These are phyloP conservation scores for Drosophila silvestris DNA, from an alignment of 2,888 invertebrate species.

Conservation along the genomic window DNA sequence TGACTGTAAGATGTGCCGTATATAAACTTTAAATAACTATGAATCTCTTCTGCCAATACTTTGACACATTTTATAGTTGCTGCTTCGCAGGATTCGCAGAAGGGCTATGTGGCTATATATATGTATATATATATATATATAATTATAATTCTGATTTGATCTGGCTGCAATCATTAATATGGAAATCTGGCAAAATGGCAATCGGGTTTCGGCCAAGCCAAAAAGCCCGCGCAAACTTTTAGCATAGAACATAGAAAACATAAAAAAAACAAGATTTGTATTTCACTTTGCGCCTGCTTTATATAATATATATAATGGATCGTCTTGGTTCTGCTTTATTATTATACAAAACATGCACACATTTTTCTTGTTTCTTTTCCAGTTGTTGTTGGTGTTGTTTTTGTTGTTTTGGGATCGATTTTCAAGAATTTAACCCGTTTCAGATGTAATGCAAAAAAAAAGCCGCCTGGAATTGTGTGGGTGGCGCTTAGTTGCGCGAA, in stretches of 20 bases:
- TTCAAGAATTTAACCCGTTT: slow-evolving; percentile 50
- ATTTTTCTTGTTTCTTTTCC: slow-evolving; percentile 17
- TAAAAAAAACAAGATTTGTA: slow-evolving; percentile 20
- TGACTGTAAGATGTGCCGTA: not conserved
- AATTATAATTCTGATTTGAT: not conserved
- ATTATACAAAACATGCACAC: slow-evolving; percentile 64
- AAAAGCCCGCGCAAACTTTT: slow-evolving; percentile 25
- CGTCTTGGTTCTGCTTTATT: slow-evolving; percentile 24
- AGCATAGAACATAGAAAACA: not conserved
- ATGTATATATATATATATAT: not conserved
- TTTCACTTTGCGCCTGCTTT: slow-evolving; percentile 69
- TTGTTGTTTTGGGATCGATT: slow-evolving; percentile 28
- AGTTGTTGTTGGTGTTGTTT: slow-evolving; percentile 6
- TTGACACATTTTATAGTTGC: not conserved
- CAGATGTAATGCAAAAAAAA: slow-evolving; percentile 54
- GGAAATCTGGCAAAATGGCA: not conserved
- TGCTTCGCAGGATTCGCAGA: not conserved
- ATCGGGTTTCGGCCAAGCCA: not conserved
- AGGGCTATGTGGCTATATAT: not conserved
- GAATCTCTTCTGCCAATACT: not conserved
- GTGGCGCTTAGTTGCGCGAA: slow-evolving; percentile 84
- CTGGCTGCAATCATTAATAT: not conserved
- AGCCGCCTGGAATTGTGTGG: slow-evolving; percentile 31
- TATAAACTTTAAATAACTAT: not conserved
- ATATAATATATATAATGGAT: slow-evolving; percentile 53